A percentile compares a stretch with the other conserved stretches of the same genome.
These are phyloP conservation scores for Episyrphus balteatus DNA, from an alignment of 1,140 invertebrate species.

Conservation along the genomic window DNA sequence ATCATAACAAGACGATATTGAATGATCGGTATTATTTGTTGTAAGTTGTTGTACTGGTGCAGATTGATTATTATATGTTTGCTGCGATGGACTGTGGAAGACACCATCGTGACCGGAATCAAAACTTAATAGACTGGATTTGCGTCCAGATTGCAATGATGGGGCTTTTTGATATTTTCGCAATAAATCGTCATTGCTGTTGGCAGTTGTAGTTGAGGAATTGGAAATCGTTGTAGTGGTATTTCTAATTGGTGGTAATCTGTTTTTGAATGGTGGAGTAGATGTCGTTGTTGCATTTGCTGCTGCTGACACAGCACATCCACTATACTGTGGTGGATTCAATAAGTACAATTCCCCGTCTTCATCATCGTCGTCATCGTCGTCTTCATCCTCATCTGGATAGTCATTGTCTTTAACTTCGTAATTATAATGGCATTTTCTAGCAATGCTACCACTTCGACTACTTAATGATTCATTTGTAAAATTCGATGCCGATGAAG, in stretches of 20 bases:
- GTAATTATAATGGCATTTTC: too few species aligned
- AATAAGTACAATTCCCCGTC: neutral
- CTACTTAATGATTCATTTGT: too few species aligned
- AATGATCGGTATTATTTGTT: slow-evolving; percentile 2
- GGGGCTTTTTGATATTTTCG: slow-evolving; percentile 8
- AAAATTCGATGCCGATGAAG: too few species aligned
- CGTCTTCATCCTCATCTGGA: too few species aligned
- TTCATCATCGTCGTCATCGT: slow-evolving; percentile 20
- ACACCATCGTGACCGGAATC: slow-evolving; percentile 30
- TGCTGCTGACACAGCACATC: neutral
- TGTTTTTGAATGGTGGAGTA: neutral
- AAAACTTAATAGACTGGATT: slow-evolving; percentile 27
- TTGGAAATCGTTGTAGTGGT: slow-evolving; percentile 18
- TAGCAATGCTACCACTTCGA: too few species aligned
- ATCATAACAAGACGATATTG: slow-evolving; percentile 3
- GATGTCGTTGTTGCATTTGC: neutral
- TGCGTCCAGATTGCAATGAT: slow-evolving; percentile 20
- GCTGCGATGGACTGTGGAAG: slow-evolving; percentile 27
- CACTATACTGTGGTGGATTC: neutral
- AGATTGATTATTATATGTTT: too few species aligned
- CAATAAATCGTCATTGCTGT: slow-evolving; percentile 14
- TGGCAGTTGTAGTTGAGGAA: slow-evolving; percentile 16
- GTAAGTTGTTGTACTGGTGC: too few species aligned
- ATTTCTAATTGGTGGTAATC: too few species aligned
- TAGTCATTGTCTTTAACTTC: slow-evolving; percentile 1